A percentile compares a stretch with the other conserved stretches of the same genome.
phyloP scores from a whole-genome alignment of 2,888 invertebrate species.

The Acronicta leporina region DNA sequence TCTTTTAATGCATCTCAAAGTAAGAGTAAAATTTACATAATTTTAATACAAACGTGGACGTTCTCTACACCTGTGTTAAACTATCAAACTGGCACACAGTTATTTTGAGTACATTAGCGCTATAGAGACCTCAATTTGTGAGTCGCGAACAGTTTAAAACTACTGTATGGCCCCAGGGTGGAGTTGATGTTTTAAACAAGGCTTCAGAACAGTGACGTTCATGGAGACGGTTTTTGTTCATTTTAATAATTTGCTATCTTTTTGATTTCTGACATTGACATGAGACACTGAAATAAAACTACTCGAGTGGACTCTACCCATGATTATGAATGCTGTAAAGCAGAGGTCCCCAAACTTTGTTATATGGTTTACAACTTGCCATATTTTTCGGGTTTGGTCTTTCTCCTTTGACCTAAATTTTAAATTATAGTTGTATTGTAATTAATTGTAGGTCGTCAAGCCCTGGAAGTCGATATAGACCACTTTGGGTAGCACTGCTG shows the following conservation, averaged over 20 bases:
- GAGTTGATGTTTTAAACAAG: constrained; percentile 64
- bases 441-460: too few relatives aligned
- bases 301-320: too few relatives aligned
- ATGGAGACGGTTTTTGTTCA: constrained; percentile 37
- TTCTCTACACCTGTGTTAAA: constrained; percentile 53
- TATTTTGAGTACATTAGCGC: constrained; percentile 66
- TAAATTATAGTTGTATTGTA: too few relatives aligned
- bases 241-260: constrained; percentile 15
- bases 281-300: too few relatives aligned
- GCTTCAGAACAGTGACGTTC: constrained; percentile 43
- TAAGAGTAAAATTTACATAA: constrained; percentile 4
- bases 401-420: too few relatives aligned
- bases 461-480: too few relatives aligned
- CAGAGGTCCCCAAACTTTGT: too few relatives aligned
- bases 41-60: constrained; percentile 30
- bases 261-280: background rate
- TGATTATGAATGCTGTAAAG: too few relatives aligned
- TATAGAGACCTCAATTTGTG: constrained; percentile 70
- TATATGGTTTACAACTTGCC: too few relatives aligned
- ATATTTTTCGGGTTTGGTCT: too few relatives aligned
- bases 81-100: constrained; percentile 56
- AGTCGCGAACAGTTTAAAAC: constrained; percentile 71
- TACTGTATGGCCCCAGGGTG: constrained; percentile 61
- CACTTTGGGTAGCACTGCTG: too few relatives aligned
- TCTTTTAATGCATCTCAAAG: background rate